Base-by-base conservation (phyloP, 23 tunicate genomes). In the Oikopleura dioica region DNA sequence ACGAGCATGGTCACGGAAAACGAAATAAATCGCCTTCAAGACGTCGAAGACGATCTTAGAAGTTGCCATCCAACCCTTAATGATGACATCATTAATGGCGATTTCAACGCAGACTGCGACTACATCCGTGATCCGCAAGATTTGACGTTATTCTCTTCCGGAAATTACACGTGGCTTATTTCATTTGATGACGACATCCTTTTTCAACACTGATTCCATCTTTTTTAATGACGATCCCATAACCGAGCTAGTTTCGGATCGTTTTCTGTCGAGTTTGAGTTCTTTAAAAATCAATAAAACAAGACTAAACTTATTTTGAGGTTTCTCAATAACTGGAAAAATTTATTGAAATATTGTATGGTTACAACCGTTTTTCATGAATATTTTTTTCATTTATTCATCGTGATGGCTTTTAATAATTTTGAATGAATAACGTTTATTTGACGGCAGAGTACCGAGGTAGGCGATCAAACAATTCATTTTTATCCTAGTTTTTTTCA, bases 71-170 rank as follows among this genome's bases (percentile, higher is more conserved):
- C 75, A 51, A 33, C 36, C 31, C 63, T 80, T 33, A 37, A 82
- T 82, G 76, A 87, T 37, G 79, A 79, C 16, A 69, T 87, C 1
- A 77, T 87, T 69, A 83, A 81, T 1, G 95, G 95, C 36, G 95
- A 87, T 75, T 76, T 87, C 2, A 87, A 87, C 69, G 95, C 95
- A 1, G 95, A 87, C 50, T 87, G 86, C 44, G 33, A 76, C 36
- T 87, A 87, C 69, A 83, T 87, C 2, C 16, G 33, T 2, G 72
- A 63, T 28, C 72, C 72, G 30, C 30, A 63, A 16, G 29, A 2
- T 23, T 31, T 63, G 4, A 28, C 72, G 33, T 28, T 63, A 21
- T 63, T 21, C 33, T 12, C 16, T 21, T 23, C 16, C 33, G 30
- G 5, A 21, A 16, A 2, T 23, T 12, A 28, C 33, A 28, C 16